These are phyloP conservation scores for Gila robusta DNA, from an alignment of 2,797 vertebrate genomes.

Conservation along the genomic window DNA sequence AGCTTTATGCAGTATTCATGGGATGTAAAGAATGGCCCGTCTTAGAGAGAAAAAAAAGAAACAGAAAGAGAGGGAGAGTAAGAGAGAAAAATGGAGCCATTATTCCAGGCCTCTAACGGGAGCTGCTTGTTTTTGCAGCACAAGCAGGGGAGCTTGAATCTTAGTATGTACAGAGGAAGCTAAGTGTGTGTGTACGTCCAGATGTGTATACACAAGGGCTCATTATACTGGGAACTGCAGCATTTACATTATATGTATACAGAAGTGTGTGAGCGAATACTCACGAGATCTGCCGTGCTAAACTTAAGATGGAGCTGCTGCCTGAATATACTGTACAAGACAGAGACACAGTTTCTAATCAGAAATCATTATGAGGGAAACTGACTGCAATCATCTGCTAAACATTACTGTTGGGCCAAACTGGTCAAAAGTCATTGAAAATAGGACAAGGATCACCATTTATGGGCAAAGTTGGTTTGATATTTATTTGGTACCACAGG, in stretches of 20 bases:
- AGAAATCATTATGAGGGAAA: neutral
- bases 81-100: slow-evolving; percentile 74
- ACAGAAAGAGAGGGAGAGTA: slow-evolving; percentile 72
- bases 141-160: slow-evolving; percentile 39
- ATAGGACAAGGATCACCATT: neutral
- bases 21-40: slow-evolving; percentile 69
- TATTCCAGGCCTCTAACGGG: slow-evolving; percentile 72
- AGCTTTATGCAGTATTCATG: slow-evolving; percentile 78
- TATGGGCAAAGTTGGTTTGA: neutral
- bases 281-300: neutral
- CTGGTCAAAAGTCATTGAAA: neutral
- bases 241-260: slow-evolving; percentile 4
- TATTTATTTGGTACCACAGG: neutral
- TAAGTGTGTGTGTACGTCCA: slow-evolving; percentile 32
- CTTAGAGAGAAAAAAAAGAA: slow-evolving; percentile 73
- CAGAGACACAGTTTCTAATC: neutral
- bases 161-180: slow-evolving; percentile 43
- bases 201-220: slow-evolving; percentile 42
- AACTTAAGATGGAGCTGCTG: neutral
- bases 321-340: neutral
- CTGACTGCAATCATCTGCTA: neutral
- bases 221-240: slow-evolving; percentile 41
- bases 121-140: slow-evolving; percentile 70
- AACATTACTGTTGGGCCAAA: neutral
- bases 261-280: slow-evolving; percentile 13